Conservation (phyloP, 2,888 invertebrate species). For the Linyphia triangularis region DNA sequence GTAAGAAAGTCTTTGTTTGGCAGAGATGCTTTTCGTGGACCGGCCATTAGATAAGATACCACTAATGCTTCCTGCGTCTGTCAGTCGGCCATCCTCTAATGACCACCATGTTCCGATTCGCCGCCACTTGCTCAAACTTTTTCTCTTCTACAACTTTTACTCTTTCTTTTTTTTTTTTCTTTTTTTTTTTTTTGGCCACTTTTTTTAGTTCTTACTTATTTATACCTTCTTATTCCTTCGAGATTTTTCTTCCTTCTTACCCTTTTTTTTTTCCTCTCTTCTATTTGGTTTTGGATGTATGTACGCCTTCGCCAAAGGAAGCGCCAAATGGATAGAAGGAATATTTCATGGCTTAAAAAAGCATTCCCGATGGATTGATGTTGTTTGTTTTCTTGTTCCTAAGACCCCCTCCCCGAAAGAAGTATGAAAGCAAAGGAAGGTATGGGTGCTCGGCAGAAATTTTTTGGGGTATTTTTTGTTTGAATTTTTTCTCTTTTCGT, state of each 20-base stretch:
- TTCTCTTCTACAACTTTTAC: conserved; percentile 46
- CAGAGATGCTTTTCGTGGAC: conserved; percentile 42
- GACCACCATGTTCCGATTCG: conserved; percentile 74
- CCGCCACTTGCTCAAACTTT: conserved; percentile 73
- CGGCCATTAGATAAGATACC: conserved; percentile 74
- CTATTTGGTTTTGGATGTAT: neutral
- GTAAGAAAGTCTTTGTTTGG: conserved; percentile 66
- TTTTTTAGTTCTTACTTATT: conserved; percentile 46
- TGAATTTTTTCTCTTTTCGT: conserved; percentile 42
- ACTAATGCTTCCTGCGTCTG: conserved; percentile 74
- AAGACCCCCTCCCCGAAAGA: neutral
- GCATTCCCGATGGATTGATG: conserved; percentile 71
- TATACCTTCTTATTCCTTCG: conserved; percentile 61
- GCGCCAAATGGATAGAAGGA: conserved; percentile 69
- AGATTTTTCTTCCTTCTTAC: conserved; percentile 19
- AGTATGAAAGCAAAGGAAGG: neutral
- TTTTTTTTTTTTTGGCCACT: conserved; percentile 30
- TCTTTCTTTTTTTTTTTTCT: conserved; percentile 39
- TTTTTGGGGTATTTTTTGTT: conserved; percentile 40
- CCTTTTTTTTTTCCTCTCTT: conserved; percentile 52
- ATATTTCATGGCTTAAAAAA: conserved; percentile 75
- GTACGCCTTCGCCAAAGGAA: conserved; percentile 34
- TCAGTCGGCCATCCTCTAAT: conserved; percentile 68
- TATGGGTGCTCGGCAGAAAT: conserved; percentile 21
- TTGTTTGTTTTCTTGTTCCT: conserved; percentile 71